A percentile compares a stretch with the other conserved stretches of the same genome.
Conservation (phyloP, 2,113 vertebrate genomes). For the Falcunculus frontatus region DNA sequence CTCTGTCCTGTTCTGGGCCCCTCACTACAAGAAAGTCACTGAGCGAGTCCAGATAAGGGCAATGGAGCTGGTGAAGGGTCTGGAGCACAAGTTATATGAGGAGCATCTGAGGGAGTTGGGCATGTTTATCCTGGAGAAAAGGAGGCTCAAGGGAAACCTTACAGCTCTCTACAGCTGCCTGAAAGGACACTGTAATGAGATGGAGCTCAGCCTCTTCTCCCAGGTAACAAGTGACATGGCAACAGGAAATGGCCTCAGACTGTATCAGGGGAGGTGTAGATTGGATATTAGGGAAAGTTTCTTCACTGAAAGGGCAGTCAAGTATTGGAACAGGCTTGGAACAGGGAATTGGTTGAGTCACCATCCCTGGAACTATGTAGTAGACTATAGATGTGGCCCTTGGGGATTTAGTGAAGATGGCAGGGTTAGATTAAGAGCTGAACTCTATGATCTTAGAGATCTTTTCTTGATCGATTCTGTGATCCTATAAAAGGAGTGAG, state of each 20-base stretch:
- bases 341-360: not conserved
- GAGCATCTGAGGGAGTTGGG: not conserved
- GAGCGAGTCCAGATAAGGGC: accelerated
- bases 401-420: not conserved
- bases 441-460: not conserved
- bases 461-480: not conserved
- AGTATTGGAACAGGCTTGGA: not conserved
- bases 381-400: not conserved
- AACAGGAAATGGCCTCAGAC: not conserved
- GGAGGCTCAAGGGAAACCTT: too few species aligned
- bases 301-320: not conserved
- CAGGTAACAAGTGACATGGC: not conserved
- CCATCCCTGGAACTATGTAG: not conserved
- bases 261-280: not conserved
- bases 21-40: not conserved
- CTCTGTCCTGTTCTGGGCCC: not conserved
- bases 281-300: not conserved
- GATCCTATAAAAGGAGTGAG: not conserved
- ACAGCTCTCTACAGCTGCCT: not conserved
- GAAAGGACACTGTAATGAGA: not conserved
- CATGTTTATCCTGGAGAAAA: not conserved
- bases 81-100: not conserved
- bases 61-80: not conserved
- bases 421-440: not conserved
- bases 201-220: not conserved